Evolutionary conservation across 2,797 vertebrate species (phyloP).

Genomic region (Valencia hispanica): DNA sequence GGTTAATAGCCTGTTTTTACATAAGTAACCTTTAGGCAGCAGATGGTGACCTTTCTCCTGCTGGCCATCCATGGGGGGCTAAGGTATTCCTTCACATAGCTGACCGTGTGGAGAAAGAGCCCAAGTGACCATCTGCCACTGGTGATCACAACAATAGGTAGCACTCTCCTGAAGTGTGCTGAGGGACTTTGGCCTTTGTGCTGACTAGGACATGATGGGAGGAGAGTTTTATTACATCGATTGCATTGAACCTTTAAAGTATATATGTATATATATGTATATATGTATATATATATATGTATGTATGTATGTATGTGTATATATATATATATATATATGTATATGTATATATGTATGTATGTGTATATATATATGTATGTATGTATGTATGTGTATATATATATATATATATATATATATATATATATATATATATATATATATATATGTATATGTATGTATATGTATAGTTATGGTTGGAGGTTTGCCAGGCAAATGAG

Average conservation of each 20-base stretch:
- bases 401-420: too few relatives aligned
- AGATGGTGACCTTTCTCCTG: constrained; percentile 74
- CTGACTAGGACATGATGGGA: constrained; percentile 36
- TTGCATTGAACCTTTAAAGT: too few relatives aligned
- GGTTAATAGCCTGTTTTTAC: constrained; percentile 33
- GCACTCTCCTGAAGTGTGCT: constrained; percentile 71
- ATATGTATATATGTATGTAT: too few relatives aligned
- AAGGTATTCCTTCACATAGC: constrained; percentile 73
- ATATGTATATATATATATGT: too few relatives aligned
- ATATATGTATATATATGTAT: too few relatives aligned
- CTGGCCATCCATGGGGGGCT: constrained; percentile 62
- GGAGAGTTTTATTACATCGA: constrained; percentile 23
- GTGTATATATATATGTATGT: too few relatives aligned
- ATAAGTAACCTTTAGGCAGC: constrained; percentile 66
- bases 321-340: too few relatives aligned
- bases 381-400: too few relatives aligned
- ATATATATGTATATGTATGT: too few relatives aligned
- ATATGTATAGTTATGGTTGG: too few relatives aligned
- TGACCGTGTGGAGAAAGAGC: constrained; percentile 55
- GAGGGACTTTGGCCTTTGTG: constrained; percentile 60
- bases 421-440: too few relatives aligned
- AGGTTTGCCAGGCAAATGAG: neutral
- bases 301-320: too few relatives aligned
- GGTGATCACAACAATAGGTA: constrained; percentile 65
- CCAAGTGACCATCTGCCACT: constrained; percentile 77